Evolutionary conservation across 2,113 vertebrate genomes (phyloP).

Genomic region (Anhinga rufa): DNA sequence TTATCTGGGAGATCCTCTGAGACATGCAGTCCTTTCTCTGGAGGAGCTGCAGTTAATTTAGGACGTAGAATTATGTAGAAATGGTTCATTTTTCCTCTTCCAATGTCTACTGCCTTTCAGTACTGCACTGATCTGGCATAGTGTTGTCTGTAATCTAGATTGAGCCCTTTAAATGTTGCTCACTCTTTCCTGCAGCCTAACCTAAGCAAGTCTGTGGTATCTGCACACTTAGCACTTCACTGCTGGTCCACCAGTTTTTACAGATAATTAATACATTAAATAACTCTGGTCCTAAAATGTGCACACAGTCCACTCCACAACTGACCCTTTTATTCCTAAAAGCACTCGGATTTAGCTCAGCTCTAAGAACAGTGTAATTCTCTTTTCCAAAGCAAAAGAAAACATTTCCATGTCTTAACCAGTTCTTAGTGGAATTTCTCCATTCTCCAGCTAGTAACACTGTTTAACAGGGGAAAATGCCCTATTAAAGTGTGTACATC

Average conservation of each 20-base stretch:
- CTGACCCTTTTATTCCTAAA: background rate
- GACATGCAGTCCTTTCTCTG: slow-evolving; percentile 20
- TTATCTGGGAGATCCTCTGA: slow-evolving; percentile 48
- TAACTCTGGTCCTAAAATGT: background rate
- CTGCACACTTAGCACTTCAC: background rate
- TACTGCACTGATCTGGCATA: background rate
- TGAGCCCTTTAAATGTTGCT: background rate
- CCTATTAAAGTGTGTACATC: background rate
- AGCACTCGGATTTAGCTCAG: background rate
- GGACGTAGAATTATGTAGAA: background rate
- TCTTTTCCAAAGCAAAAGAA: background rate
- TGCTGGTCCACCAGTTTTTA: background rate
- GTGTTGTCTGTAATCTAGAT: background rate
- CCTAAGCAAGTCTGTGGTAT: background rate
- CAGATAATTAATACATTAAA: background rate
- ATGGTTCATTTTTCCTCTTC: background rate
- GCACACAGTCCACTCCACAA: background rate
- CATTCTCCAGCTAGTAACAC: background rate
- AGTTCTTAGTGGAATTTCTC: background rate
- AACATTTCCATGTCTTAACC: background rate
- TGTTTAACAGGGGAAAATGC: background rate
- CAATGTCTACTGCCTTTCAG: background rate
- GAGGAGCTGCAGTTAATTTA: slow-evolving; percentile 42
- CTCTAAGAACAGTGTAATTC: background rate
- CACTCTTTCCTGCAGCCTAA: background rate